Base-by-base conservation (phyloP, 2,797 vertebrate species). In the Falco berigora region DNA sequence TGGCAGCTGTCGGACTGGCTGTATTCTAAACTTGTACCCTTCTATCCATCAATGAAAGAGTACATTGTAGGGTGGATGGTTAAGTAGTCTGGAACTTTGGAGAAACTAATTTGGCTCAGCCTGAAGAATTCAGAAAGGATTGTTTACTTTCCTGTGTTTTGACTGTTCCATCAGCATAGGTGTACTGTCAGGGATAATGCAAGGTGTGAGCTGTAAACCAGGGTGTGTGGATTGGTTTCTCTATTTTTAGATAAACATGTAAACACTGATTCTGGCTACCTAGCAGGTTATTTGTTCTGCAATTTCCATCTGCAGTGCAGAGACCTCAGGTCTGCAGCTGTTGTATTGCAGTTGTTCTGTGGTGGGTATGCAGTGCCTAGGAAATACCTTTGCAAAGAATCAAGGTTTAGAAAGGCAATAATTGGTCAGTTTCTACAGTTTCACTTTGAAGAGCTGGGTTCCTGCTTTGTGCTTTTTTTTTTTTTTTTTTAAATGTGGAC, bases 271-370 rank as follows among this genome's bases (percentile, higher is more conserved):
- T 50, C 34, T 90, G 49, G n/a, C 30, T 78, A 28, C 25, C 25
- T 50, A 44, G 27, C 13, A 22, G 27, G 38, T 34, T 49, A 7
- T 47, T 44, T 20, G 42, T 64, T 58, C 55, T 66, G 5, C 44
- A 32, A 0, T 59, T 79, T 61, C 36, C 49, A 82, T 86, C 49
- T 55, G 44, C 2, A 3, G 5, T 25, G 15, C 71, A 49, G 55
- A 73, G 18, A 6, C 9, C 1, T 5, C 19, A 40, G 42, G 19
- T 56, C 73, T 73, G 24, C 56, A 74, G 59, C 23, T 47, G 50
- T 50, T 73, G 0, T 6, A 9, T 34, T 0, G 5, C 23, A 17
- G 14, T 18, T 90, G 32, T 28, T 76, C 12, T 18, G 12, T 44
- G 50, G 36, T 47, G 34, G 47, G 20, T 67, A 42, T 15, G 32